Conservation (phyloP, 2,797 vertebrate species). For the Falco biarmicus region DNA sequence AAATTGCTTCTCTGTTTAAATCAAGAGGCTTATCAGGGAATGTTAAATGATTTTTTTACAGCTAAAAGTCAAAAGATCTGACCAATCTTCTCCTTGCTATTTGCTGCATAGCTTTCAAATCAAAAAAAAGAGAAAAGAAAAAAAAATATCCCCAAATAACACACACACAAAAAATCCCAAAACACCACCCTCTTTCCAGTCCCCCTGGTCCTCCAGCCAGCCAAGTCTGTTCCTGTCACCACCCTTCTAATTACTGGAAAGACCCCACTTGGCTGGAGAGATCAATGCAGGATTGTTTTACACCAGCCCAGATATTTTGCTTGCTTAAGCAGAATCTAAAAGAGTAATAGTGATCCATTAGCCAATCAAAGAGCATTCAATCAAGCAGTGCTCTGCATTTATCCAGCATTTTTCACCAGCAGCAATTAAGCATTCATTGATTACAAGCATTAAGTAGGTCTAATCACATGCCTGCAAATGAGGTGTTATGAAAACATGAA, state of each 20-base stretch:
- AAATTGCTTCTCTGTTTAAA: slow-evolving; percentile 58
- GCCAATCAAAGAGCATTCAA: background rate
- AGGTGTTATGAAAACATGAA: slow-evolving; percentile 14
- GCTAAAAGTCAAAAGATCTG: slow-evolving; percentile 48
- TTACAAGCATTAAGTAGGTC: slow-evolving; percentile 49
- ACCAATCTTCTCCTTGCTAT: slow-evolving; percentile 19
- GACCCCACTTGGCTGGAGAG: slow-evolving; percentile 48
- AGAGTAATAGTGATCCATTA: background rate
- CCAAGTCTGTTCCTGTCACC: slow-evolving; percentile 49
- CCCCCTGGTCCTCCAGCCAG: background rate
- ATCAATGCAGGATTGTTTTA: slow-evolving; percentile 62
- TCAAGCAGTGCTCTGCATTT: slow-evolving; percentile 22
- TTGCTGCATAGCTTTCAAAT: slow-evolving; percentile 22
- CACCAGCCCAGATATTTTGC: slow-evolving; percentile 49
- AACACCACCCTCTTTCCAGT: background rate
- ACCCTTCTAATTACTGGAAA: slow-evolving; percentile 62
- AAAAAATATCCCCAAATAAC: background rate
- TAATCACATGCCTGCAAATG: slow-evolving; percentile 40
- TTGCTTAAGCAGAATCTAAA: slow-evolving; percentile 53
- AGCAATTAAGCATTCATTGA: slow-evolving; percentile 44
- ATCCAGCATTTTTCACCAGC: background rate
- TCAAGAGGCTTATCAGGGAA: slow-evolving; percentile 54
- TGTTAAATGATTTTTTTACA: slow-evolving; percentile 29
- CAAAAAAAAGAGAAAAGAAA: background rate
- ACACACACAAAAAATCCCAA: background rate